phyloP scores from a whole-genome alignment of 2,797 vertebrate genomes.

The Huso huso region DNA sequence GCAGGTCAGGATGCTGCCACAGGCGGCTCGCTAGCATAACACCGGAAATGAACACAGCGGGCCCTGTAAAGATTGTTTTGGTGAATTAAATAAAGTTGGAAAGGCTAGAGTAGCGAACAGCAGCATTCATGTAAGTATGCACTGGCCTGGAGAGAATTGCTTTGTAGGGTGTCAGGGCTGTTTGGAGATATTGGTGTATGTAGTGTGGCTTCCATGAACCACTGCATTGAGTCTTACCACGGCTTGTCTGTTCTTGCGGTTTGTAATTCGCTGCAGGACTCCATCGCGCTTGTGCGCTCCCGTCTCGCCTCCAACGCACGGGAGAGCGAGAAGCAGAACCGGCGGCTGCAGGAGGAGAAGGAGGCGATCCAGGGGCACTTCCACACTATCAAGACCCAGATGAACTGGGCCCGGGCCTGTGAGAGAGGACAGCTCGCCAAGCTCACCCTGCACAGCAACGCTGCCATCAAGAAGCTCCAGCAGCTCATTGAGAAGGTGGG shows the following conservation, averaged over 20 bases:
- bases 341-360: slow-evolving; percentile 32
- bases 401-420: slow-evolving; percentile 30
- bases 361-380: slow-evolving; percentile 44
- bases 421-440: slow-evolving; percentile 44
- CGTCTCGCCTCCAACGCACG: slow-evolving; percentile 37
- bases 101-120: too few species aligned
- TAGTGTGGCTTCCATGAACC: not conserved
- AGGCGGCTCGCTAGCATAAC: too few species aligned
- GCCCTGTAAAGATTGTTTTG: too few species aligned
- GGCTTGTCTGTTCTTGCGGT: not conserved
- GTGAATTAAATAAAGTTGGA: too few species aligned
- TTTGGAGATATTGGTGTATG: not conserved
- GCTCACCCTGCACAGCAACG: slow-evolving; percentile 48
- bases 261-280: slow-evolving; percentile 42
- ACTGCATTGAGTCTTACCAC: not conserved
- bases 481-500: slow-evolving; percentile 52
- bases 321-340: slow-evolving; percentile 41
- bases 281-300: slow-evolving; percentile 37
- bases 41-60: too few species aligned
- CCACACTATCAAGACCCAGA: slow-evolving; percentile 47
- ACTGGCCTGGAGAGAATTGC: too few species aligned
- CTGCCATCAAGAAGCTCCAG: slow-evolving; percentile 50
- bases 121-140: too few species aligned
- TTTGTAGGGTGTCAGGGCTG: too few species aligned
- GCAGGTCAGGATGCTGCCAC: slow-evolving; percentile 47